Evolutionary conservation across 2,888 invertebrate species (phyloP), one percentile per base, ranked within the genome.

Genomic region (Monochamus alternatus): DNA sequence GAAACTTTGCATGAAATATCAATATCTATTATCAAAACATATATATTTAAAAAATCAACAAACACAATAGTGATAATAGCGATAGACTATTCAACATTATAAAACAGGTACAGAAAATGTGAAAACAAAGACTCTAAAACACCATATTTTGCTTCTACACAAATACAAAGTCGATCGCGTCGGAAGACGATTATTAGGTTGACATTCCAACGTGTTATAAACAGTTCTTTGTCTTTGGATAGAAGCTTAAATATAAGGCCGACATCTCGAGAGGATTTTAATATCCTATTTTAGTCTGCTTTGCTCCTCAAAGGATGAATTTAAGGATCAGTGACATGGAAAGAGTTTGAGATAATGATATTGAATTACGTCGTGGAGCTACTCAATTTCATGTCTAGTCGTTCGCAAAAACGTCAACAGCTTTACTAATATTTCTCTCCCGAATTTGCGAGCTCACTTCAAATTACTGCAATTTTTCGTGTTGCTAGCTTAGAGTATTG

Each of bases 21-120:
- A 69, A 62, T 60, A 69, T 43, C 5, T 59, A 22, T 43, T 55
- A 52, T 2, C 32, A 32, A 55, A 32, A 32, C 3, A n/a, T 66
- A 30, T 22, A 43, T 22, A 68, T 47, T 64, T 30, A 68, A 55
- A 66, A 58, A 58, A 55, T 55, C 30, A 43, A 58, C 60, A 62
- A 51, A 62, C 31, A 31, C 30, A 69, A 69, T 31, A 22, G 1
- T 52, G 32, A 31, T 47, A 60, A 69, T 31, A 22, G 1, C 31
- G 32, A 22, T 44, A 30, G 9, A 44, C 44, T n/a, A 22, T 8
- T 47, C 65, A 47, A 30, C 9, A 55, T 55, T 52, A 66, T 31
- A 55, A 55, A 68, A 10, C 68, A 68, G 68, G 68, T 68, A 69
- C 68, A 31, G 8, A 44, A 59, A 22, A 55, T 32, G 60, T 52